Conservation (phyloP, 2,113 vertebrate genomes). For the Scolopax mira region DNA sequence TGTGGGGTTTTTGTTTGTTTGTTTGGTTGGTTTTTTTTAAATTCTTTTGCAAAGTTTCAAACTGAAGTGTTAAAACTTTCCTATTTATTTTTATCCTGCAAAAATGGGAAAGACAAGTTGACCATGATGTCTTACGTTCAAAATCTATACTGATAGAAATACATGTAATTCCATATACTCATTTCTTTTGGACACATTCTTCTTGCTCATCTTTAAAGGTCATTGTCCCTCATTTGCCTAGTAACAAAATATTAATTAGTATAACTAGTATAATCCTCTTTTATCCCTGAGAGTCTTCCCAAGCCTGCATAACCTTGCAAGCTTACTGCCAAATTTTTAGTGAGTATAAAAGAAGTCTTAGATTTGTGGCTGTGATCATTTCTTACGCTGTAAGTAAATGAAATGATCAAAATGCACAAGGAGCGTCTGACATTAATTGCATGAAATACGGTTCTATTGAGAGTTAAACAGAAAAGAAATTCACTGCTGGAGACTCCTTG, state of each 20-base stretch:
- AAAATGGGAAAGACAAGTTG: neutral
- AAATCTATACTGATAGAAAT: neutral
- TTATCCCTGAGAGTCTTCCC: neutral
- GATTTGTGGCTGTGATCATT: neutral
- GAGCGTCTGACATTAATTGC: constrained; percentile 36
- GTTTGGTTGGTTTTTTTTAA: neutral
- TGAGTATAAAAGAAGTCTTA: neutral
- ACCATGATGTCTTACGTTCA: neutral
- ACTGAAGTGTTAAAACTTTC: neutral
- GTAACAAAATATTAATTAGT: constrained; percentile 37
- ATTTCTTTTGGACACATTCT: neutral
- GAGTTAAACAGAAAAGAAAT: constrained; percentile 19
- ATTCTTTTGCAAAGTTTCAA: neutral
- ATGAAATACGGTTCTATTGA: constrained; percentile 41
- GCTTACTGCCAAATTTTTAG: neutral
- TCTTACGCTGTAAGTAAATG: constrained; percentile 32
- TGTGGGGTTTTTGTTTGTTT: too few relatives aligned
- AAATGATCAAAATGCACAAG: constrained; percentile 56
- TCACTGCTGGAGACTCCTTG: constrained; percentile 17
- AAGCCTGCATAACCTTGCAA: neutral
- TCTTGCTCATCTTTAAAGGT: neutral
- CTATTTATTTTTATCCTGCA: neutral
- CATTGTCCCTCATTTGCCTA: neutral
- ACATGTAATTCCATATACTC: neutral
- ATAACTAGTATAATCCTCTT: constrained; percentile 1